Evolutionary conservation across 2,797 vertebrate genomes (phyloP), one percentile per base, ranked within the genome.

Genomic region (Petrocephalus schoutedeni): DNA sequence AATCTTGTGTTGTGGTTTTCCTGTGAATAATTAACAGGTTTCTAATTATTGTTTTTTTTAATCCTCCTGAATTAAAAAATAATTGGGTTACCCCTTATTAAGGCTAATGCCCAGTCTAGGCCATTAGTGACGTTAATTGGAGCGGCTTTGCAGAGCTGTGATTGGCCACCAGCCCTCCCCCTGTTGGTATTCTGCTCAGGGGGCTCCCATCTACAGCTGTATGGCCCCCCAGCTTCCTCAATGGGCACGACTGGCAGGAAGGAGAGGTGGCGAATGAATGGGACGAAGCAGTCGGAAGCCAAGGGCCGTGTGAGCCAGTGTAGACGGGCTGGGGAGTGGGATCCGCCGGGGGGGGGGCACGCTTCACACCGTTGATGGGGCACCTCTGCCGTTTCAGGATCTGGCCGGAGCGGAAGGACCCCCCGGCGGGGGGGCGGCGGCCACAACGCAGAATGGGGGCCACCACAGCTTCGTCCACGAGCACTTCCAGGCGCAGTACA

Each of bases 401-500:
- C 77, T 91, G 19, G 77, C 90, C 0, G 90, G 90, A 56, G 90
- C 86, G 67, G 96, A 95, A 0, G 92, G 93, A 41, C 89, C 90
- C 28, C 91, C 92, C 7, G 89, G 92, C 88, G 87, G 92, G 61
- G 74, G 90, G 74, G 88, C 91, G 90, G 89, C 91, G 88, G 91
- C 90, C 89, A 57, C 91, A 6, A 89, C 91, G 0, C 91, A 93
- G 0, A 91, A 95, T 1, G 91, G 94, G 28, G 89, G 77, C 3
- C 94, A 95, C 16, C 96, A 97, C 90, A 99, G 97, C 92, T 99
- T 99, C 16, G 98, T 98, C 83, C 96, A 98, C 91, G 98, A 96
- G 90, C 97, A 98, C 93, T 98, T 99, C 92, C 98, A 99, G 93
- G 98, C 98, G 0, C 98, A 99, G 91, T 99, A 99, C 94, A 97